A percentile compares a stretch with the other conserved stretches of the same genome.
phyloP scores from a whole-genome alignment of 2,113 vertebrate species.

The Mastomys coucha region DNA sequence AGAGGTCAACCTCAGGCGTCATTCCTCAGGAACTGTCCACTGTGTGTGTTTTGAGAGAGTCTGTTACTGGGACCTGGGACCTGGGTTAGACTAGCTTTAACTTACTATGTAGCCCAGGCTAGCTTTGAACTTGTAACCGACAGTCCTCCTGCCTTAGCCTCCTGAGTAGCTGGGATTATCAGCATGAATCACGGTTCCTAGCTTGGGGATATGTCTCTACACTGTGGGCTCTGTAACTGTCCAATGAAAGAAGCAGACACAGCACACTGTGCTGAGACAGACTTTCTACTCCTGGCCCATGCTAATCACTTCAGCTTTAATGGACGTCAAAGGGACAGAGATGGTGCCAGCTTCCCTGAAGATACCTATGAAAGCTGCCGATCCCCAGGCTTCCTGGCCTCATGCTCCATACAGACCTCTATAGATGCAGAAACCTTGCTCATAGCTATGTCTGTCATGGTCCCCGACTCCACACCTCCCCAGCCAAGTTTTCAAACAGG shows the following conservation, averaged over 20 bases:
- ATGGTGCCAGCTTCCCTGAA: background rate
- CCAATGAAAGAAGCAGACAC: background rate
- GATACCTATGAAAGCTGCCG: background rate
- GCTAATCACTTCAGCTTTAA: background rate
- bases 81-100: background rate
- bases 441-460: background rate
- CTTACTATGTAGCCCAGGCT: background rate
- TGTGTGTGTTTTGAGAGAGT: background rate
- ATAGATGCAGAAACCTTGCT: background rate
- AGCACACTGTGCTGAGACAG: background rate
- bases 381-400: background rate
- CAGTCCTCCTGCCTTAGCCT: background rate
- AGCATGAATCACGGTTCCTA: too few relatives aligned
- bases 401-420: fast-evolving
- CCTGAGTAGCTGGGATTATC: background rate
- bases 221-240: background rate
- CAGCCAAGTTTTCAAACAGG: background rate
- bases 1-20: background rate
- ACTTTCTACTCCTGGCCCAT: background rate
- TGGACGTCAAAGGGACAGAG: background rate
- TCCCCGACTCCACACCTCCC: background rate
- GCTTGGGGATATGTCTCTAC: background rate
- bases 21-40: background rate
- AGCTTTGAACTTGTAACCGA: background rate
- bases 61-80: background rate